phyloP scores from a whole-genome alignment of 2,888 invertebrate genomes.

The Eristalis intricaria region DNA sequence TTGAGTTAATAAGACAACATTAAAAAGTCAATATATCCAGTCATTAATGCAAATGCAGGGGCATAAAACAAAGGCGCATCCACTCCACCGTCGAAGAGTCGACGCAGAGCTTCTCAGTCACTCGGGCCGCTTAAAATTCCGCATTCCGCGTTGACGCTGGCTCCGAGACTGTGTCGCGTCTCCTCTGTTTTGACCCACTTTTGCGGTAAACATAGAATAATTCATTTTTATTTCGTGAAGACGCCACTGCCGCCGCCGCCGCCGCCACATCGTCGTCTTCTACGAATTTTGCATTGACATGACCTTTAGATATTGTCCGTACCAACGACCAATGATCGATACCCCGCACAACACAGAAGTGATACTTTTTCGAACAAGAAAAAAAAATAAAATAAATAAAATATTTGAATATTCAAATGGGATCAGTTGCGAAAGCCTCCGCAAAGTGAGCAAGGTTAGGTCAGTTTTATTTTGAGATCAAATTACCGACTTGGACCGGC shows the following conservation, averaged over 20 bases:
- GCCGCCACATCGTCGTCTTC: not conserved
- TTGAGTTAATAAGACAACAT: slow-evolving; percentile 52
- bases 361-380: not conserved
- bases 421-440: slow-evolving; percentile 57
- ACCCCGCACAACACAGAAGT: not conserved
- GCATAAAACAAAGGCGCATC: slow-evolving; percentile 16
- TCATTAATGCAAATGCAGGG: slow-evolving; percentile 28
- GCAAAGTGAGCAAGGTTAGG: slow-evolving; percentile 33
- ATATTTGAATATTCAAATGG: slow-evolving; percentile 48
- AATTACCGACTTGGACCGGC: slow-evolving; percentile 2
- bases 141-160: not conserved
- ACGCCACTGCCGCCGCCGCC: not conserved
- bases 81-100: not conserved
- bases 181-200: slow-evolving; percentile 23
- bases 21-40: slow-evolving; percentile 40
- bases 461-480: slow-evolving; percentile 35
- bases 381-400: not conserved
- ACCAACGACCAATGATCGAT: not conserved
- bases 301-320: slow-evolving; percentile 20
- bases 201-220: slow-evolving; percentile 34
- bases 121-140: not conserved
- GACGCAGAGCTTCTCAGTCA: not conserved
- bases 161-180: not conserved
- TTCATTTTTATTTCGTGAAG: slow-evolving; percentile 15
- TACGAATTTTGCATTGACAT: slow-evolving; percentile 10